Base-by-base conservation (phyloP, 2,797 vertebrate species). In the Darevskia nairensis region DNA sequence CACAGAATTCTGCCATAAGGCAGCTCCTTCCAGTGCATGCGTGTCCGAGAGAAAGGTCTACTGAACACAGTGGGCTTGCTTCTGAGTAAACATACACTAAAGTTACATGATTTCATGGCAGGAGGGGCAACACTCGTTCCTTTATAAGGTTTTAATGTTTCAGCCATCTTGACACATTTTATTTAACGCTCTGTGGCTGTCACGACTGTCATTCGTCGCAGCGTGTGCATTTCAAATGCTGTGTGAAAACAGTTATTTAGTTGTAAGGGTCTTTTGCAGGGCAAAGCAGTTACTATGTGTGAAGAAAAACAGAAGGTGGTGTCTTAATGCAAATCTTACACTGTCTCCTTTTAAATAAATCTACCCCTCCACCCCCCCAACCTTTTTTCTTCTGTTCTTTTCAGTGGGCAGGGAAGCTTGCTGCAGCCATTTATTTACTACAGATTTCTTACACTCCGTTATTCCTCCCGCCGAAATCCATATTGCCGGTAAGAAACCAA, bases 401-500 rank as follows among this genome's bases (percentile, higher is more conserved):
- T 90, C 95, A 99, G 99, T 90, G 99, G 99, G 61, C 99, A 99
- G 94, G 99, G 99, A 89, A 99, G 98, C 92, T 96, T 99, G 95
- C 97, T 99, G 59, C 98, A 99, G 95, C 99, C 99, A 1, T 99
- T 99, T 95, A 99, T 99, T 96, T 99, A 99, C 95, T 99, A 99
- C 85, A 96, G 99, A 90, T 99, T 99, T 96, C 98, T 99, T 88
- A 99, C 98, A 0, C 97, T 99, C 23, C 98, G 99, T 66, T 99
- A 99, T 81, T 97, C 99, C 19, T 99, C 99, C 90, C 98, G 98
- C 94, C 98, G 99, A 97, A 99, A 99, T 95, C 99, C 99, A 0
- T 99, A 99, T 95, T 99, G 99, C 95, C 97, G 99, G 99, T 99
- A 97, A 98, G 98, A 87, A 77, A 17, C 29, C 61, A 61, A 8